phyloP scores from a whole-genome alignment of 2,113 vertebrate genomes.

The Capra hircus region DNA sequence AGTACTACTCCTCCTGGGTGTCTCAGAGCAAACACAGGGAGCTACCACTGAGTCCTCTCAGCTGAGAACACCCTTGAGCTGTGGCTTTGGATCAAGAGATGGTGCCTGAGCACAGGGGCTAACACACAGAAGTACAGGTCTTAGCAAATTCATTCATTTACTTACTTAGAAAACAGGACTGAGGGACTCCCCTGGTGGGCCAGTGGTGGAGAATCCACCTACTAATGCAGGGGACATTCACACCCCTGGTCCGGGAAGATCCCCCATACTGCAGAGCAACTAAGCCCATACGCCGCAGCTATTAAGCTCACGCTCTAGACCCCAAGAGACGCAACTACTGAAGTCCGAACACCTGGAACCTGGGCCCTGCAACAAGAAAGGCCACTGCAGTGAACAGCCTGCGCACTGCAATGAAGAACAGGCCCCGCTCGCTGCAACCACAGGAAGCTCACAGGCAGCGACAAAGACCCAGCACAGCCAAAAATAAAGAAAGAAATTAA shows the following conservation, averaged over 20 bases:
- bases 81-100: not conserved
- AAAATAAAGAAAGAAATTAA: not conserved
- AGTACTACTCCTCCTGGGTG: not conserved
- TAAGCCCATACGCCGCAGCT: accelerated
- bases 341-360: not conserved
- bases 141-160: not conserved
- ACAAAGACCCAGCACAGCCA: not conserved
- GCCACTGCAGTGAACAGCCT: not conserved
- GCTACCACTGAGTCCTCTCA: not conserved
- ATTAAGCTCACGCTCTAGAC: not conserved
- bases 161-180: not conserved
- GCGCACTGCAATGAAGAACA: accelerated
- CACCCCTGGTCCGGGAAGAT: not conserved
- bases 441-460: not conserved
- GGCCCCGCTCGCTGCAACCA: not conserved
- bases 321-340: not conserved
- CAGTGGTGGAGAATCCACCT: not conserved
- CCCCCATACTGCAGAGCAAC: not conserved
- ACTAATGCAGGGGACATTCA: not conserved
- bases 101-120: not conserved
- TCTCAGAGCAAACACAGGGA: not conserved
- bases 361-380: not conserved
- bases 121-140: not conserved
- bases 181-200: not conserved
- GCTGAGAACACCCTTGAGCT: not conserved